Evolutionary conservation across 2,113 vertebrate species (phyloP), one percentile per base, ranked within the genome.

Genomic region (Rhipidura dahli): DNA sequence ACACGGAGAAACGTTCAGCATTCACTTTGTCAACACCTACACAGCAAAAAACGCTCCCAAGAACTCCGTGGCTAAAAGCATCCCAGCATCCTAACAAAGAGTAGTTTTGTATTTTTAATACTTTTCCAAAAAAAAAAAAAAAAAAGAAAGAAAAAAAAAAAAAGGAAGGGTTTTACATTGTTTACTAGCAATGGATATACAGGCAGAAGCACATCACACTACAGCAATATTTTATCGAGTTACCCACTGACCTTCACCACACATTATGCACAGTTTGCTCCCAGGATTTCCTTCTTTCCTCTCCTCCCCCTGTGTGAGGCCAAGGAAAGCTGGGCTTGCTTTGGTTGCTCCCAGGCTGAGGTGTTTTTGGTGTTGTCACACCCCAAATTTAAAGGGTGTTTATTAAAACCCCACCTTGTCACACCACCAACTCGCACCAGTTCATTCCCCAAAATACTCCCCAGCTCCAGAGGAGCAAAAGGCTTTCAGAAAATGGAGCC

Each of bases 181-280:
- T 86, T 91, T 88, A 91, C 78, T 95, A 96, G 45, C 70, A 93
- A 93, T 49, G 80, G 71, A 77, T 94, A 96, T 39, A 83, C 89
- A 88, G 44, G 94, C 90, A 96, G 79, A 95, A 90, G 70, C 92
- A 92, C 35, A 40, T 93, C 87, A 89, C 71, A 87, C 88, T 83
- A 94, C 89, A 96, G 88, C 79, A 71, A 61, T 87, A 75, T 50
- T 86, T 71, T 39, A 71, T 57, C 60, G 26, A 5, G 82, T 71
- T 42, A 73, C 50, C 64, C 31, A 2, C 50, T 3, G 13, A 70
- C 45, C 90, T 81, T 89, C 54, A 71, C 70, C 68, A 69, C 68
- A 90, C 35, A 69, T 81, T 76, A 71, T 6, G 30, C 64, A 78
- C 56, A 9, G 28, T 42, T 47, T 59, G 82, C 63, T 76, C 68